Evolutionary conservation across 2,888 invertebrate species (phyloP), one percentile per base, ranked within the genome.

Genomic region (Gnatocerus cornutus): DNA sequence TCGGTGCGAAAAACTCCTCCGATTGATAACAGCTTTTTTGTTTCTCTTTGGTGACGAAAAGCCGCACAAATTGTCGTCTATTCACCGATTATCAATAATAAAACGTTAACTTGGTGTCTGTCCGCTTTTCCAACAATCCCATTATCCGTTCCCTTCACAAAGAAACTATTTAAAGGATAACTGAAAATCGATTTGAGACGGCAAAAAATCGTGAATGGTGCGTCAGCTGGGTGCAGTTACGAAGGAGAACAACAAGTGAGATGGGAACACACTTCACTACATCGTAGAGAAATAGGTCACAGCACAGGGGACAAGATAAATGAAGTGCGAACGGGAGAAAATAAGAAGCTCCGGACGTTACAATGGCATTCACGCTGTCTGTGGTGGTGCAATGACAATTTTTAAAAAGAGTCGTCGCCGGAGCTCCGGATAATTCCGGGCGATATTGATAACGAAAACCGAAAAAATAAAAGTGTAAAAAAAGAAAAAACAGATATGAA

Each of bases 271-370:
- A 65, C 65, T 65, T 56, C 55, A 56, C 65, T 71, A 58, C 59
- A 61, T 61, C 45, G 48, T 37, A 46, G 67, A 55, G 69, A 77
- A 77, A 75, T 76, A 72, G 77, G 77, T 76, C 76, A 74, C 73
- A 69, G 76, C 75, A 74, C 68, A 27, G 73, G 73, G 70, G 75
- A 76, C 75, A 78, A 76, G 76, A 78, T 74, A 76, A 76, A 74
- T 76, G 76, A 77, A 77, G 77, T 76, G 75, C 76, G 78, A 76
- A 75, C 59, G 68, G 41, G 71, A 71, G 74, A 72, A 77, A 75
- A 75, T 75, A 74, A 72, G 73, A 74, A 76, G 72, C 74, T 71
- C 29, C 74, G 71, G 73, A 76, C 74, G 65, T 55, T 58, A 71
- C 74, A 74, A 71, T 71, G 68, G 66, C 48, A 68, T 62, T 65